These are phyloP conservation scores for Melitaea cinxia DNA, from an alignment of 1,140 invertebrate genomes.

Conservation along the genomic window DNA sequence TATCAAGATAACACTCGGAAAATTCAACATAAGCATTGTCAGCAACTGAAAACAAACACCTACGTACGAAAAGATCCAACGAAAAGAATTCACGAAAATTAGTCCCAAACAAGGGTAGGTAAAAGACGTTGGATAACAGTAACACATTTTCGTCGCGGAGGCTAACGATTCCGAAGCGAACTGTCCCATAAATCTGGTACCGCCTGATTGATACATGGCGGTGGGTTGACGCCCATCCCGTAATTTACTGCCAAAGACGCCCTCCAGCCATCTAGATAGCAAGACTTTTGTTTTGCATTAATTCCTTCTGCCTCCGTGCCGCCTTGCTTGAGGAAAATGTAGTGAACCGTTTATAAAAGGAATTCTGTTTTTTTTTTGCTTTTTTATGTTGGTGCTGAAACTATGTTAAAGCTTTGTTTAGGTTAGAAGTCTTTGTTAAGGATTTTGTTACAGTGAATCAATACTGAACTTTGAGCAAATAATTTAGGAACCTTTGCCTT, in stretches of 20 bases:
- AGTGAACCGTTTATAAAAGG: slow-evolving; percentile 17
- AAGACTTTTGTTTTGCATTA: slow-evolving; percentile 80
- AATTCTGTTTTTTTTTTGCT: slow-evolving; percentile 12
- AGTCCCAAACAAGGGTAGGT: slow-evolving; percentile 44
- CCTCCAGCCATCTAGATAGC: slow-evolving; percentile 65
- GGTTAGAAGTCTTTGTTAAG: neutral
- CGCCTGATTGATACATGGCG: slow-evolving; percentile 82
- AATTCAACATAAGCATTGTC: neutral
- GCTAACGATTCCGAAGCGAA: slow-evolving; percentile 78
- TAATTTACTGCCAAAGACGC: slow-evolving; percentile 79
- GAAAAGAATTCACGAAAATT: slow-evolving; percentile 28
- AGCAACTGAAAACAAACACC: too few relatives aligned
- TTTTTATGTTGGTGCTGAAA: slow-evolving; percentile 1
- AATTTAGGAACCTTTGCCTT: too few relatives aligned
- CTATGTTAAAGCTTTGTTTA: slow-evolving; percentile 6
- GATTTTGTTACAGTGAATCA: neutral
- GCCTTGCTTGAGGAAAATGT: slow-evolving; percentile 40
- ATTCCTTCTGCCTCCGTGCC: slow-evolving; percentile 66
- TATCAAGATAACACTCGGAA: neutral
- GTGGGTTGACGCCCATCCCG: slow-evolving; percentile 80
- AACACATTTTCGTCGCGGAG: slow-evolving; percentile 73
- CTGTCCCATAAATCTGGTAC: slow-evolving; percentile 79
- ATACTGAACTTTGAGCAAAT: too few relatives aligned
- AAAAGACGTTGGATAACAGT: slow-evolving; percentile 47
- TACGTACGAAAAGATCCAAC: neutral